Evolutionary conservation across 2,113 vertebrate species (phyloP).

Genomic region (Onychostruthus taczanowskii): DNA sequence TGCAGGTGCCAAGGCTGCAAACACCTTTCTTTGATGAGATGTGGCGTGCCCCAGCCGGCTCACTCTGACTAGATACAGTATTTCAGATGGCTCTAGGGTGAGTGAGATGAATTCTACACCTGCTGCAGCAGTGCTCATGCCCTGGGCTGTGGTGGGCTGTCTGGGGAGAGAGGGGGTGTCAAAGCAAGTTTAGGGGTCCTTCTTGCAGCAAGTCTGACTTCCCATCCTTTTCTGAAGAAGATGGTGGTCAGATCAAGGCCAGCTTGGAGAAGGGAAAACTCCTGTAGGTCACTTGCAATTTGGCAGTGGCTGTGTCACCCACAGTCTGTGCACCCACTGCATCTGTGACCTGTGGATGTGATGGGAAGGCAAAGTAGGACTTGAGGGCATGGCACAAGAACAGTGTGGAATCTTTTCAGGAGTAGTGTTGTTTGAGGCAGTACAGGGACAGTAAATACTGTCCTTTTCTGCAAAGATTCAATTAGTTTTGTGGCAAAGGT

Average conservation of each 20-base stretch:
- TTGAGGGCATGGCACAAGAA: neutral
- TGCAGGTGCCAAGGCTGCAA: neutral
- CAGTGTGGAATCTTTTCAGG: neutral
- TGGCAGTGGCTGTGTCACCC: neutral
- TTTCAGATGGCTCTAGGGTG: neutral
- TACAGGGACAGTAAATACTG: neutral
- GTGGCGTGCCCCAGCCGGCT: neutral
- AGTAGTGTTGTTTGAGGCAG: neutral
- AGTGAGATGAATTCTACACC: neutral
- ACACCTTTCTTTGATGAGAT: neutral
- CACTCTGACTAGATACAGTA: rapidly evolving
- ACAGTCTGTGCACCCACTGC: neutral
- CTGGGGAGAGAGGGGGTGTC: neutral
- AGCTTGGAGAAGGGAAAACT: neutral
- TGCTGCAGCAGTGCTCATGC: neutral
- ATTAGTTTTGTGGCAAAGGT: neutral
- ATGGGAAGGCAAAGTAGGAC: neutral
- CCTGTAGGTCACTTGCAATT: neutral
- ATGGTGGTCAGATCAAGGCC: neutral
- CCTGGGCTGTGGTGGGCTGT: neutral
- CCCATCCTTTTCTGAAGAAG: neutral
- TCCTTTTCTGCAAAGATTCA: neutral
- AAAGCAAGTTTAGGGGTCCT: neutral
- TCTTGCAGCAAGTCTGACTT: neutral
- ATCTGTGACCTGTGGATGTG: rapidly evolving